phyloP scores from a whole-genome alignment of 2,888 invertebrate species.

The Camponotus fellah region DNA sequence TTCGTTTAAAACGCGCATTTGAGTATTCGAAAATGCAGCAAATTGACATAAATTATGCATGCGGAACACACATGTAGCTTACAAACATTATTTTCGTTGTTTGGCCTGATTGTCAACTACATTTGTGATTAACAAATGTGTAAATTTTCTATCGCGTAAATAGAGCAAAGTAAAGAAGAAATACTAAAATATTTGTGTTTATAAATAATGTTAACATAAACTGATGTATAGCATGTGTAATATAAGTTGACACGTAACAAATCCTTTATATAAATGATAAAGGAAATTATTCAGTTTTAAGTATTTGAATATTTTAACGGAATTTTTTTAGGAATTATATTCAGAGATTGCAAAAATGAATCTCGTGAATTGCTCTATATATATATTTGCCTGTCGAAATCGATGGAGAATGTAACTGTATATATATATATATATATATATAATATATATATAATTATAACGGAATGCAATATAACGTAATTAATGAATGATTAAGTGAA shows the following conservation, averaged over 20 bases:
- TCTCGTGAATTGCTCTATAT: background rate
- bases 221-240: background rate
- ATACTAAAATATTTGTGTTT: constrained; percentile 21
- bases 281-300: background rate
- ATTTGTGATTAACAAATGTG: constrained; percentile 11
- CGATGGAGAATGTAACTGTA: constrained; percentile 27
- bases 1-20: background rate
- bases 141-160: constrained; percentile 37
- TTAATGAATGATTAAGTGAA: constrained; percentile 50
- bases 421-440: background rate
- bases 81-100: constrained; percentile 19
- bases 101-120: constrained; percentile 4
- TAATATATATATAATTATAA: constrained; percentile 19
- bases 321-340: background rate
- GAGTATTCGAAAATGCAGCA: background rate
- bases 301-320: background rate
- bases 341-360: constrained; percentile 12
- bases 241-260: background rate
- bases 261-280: background rate
- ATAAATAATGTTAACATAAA: constrained; percentile 2
- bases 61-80: background rate
- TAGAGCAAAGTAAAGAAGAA: constrained; percentile 14
- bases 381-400: constrained; percentile 20
- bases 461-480: constrained; percentile 43
- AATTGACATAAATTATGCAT: constrained; percentile 32